phyloP scores from a whole-genome alignment of 2,797 vertebrate species.

The Dendrocincla tyrannina region DNA sequence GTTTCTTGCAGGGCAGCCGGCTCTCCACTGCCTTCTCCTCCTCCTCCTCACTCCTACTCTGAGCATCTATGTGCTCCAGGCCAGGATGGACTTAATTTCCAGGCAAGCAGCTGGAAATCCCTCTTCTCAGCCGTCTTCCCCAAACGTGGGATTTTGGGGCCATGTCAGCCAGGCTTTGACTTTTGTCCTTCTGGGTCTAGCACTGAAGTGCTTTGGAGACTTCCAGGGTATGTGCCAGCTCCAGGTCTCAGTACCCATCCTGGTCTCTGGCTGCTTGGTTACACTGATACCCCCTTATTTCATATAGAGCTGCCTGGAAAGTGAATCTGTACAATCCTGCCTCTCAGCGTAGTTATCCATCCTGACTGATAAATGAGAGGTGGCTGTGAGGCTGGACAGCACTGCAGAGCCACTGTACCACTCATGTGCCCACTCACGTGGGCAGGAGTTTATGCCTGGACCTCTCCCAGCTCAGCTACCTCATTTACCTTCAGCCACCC shows the following conservation, averaged over 20 bases:
- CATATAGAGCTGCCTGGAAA: background rate
- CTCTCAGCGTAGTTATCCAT: background rate
- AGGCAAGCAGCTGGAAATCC: background rate
- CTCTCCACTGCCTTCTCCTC: background rate
- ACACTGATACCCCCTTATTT: background rate
- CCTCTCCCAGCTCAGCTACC: background rate
- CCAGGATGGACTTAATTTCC: background rate
- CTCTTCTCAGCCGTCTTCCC: background rate
- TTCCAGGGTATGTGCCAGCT: background rate
- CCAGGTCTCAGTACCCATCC: background rate
- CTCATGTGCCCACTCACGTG: background rate
- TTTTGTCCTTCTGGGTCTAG: background rate
- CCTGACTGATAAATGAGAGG: background rate
- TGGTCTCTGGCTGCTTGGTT: background rate
- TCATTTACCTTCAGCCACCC: conserved; percentile 10
- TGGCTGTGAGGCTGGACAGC: background rate
- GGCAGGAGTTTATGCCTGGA: background rate
- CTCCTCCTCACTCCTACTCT: background rate
- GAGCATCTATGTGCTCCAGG: background rate
- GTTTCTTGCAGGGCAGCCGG: background rate
- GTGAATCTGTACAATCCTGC: background rate
- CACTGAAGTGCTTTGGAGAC: background rate
- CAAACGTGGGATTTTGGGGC: background rate
- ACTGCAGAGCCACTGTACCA: background rate
- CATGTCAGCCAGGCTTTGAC: background rate